phyloP scores from a whole-genome alignment of 2,888 invertebrate species.

The Oxytorus armatus region DNA sequence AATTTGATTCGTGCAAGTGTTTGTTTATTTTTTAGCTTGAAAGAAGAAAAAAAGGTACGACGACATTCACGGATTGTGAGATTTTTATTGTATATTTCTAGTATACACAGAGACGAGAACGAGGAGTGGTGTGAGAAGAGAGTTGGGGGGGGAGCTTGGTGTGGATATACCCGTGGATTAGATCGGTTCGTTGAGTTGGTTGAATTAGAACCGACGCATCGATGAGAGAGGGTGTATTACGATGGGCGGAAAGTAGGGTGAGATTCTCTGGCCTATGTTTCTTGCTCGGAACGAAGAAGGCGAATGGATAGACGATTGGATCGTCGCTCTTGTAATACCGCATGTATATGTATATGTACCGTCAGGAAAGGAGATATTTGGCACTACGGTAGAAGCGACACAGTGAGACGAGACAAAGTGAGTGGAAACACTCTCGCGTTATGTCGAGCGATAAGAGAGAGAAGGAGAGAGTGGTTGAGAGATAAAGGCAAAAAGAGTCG shows the following conservation, averaged over 20 bases:
- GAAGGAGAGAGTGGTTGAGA: slow-evolving; percentile 59
- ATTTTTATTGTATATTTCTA: too few relatives aligned
- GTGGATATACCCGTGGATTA: slow-evolving; percentile 57
- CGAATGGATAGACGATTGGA: slow-evolving; percentile 51
- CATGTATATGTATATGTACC: slow-evolving; percentile 17
- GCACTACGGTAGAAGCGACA: slow-evolving; percentile 46
- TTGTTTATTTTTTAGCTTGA: too few relatives aligned
- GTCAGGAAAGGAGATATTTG: slow-evolving; percentile 45
- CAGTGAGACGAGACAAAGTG: slow-evolving; percentile 38
- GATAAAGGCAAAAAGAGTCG: slow-evolving; percentile 28
- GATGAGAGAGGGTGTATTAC: slow-evolving; percentile 22
- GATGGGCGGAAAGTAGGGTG: background rate
- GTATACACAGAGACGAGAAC: background rate
- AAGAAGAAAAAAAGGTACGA: too few relatives aligned
- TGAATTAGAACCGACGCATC: slow-evolving; percentile 19
- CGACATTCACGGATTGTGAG: too few relatives aligned
- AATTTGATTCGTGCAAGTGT: too few relatives aligned
- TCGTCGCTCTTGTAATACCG: slow-evolving; percentile 38
- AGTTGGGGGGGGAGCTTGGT: slow-evolving; percentile 14
- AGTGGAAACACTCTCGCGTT: slow-evolving; percentile 54
- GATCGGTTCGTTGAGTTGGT: slow-evolving; percentile 57
- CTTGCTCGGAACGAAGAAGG: slow-evolving; percentile 15
- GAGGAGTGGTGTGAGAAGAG: slow-evolving; percentile 22
- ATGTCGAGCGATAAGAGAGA: slow-evolving; percentile 36
- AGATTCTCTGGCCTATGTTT: slow-evolving; percentile 19